These are phyloP conservation scores for Mesitornis unicolor DNA, from an alignment of 2,113 vertebrate genomes.

Conservation along the genomic window DNA sequence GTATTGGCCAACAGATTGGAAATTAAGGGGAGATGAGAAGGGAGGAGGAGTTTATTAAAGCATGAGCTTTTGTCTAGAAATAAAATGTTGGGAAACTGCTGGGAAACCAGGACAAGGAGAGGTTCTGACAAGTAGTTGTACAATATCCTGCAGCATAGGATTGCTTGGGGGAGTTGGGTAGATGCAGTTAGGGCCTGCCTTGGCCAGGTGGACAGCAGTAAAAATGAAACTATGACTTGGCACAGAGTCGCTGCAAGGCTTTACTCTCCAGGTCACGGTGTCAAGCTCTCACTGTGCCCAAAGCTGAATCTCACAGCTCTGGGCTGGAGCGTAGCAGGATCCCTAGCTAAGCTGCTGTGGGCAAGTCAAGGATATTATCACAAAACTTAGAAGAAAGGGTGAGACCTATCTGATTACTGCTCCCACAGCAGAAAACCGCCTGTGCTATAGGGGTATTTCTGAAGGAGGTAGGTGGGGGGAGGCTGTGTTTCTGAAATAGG, in stretches of 20 bases:
- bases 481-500: fast-evolving
- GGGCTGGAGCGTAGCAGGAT: not conserved
- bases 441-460: not conserved
- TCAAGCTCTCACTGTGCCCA: not conserved
- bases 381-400: fast-evolving
- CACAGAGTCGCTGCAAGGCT: not conserved
- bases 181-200: not conserved
- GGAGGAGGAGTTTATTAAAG: not conserved
- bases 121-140: not conserved
- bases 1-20: not conserved
- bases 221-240: not conserved
- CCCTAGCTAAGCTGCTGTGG: not conserved
- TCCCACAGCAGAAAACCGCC: not conserved
- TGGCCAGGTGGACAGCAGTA: fast-evolving
- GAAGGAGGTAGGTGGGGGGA: not conserved
- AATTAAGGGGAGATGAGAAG: not conserved
- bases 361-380: not conserved
- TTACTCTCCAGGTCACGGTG: not conserved
- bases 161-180: fast-evolving
- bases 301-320: not conserved
- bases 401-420: not conserved
- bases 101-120: not conserved
- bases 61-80: not conserved
- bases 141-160: not conserved
- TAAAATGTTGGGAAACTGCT: too few species aligned